Percentiles rank a stretch among this genome's conserved stretches.
Conservation (phyloP, 2,888 invertebrate species). For the Drosophila kuntzei region DNA sequence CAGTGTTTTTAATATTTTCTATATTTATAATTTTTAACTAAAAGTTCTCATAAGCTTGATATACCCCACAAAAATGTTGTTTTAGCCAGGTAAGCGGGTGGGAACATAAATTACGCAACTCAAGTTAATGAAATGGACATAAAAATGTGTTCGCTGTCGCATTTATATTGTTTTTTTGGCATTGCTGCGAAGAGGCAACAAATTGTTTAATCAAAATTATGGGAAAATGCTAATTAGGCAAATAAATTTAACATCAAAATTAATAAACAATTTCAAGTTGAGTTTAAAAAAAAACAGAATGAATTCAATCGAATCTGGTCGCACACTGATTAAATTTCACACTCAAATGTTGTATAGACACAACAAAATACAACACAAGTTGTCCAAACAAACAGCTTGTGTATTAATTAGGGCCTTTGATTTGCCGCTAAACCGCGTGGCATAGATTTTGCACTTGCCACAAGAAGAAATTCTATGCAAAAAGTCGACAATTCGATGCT, state of each 20-base stretch:
- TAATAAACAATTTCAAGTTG: slow-evolving; percentile 68
- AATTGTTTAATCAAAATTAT: slow-evolving; percentile 74
- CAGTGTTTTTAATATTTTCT: neutral
- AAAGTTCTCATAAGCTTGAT: neutral
- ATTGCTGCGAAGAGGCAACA: slow-evolving; percentile 38
- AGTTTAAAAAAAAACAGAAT: slow-evolving; percentile 26
- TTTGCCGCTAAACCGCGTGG: slow-evolving; percentile 50
- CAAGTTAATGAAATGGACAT: slow-evolving; percentile 63
- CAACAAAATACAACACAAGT: slow-evolving; percentile 19
- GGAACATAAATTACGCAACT: slow-evolving; percentile 59
- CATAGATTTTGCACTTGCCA: slow-evolving; percentile 52
- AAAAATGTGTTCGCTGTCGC: slow-evolving; percentile 51
- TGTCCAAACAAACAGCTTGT: slow-evolving; percentile 62
- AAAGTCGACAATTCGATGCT: slow-evolving; percentile 46
- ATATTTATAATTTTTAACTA: neutral
- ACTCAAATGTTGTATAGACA: slow-evolving; percentile 44
- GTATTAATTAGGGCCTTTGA: slow-evolving; percentile 68
- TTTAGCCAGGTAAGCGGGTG: slow-evolving; percentile 36
- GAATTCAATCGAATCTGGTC: slow-evolving; percentile 56
- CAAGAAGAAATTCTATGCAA: slow-evolving; percentile 7
- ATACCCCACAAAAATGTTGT: slow-evolving; percentile 8
- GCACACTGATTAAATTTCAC: slow-evolving; percentile 80
- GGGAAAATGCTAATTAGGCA: slow-evolving; percentile 72
- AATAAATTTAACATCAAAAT: slow-evolving; percentile 72
- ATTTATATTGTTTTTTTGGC: slow-evolving; percentile 31